A percentile compares a stretch with the other conserved stretches of the same genome.
Evolutionary conservation across 2,113 vertebrate genomes (phyloP).

Genomic region (Carettochelys insculpta): DNA sequence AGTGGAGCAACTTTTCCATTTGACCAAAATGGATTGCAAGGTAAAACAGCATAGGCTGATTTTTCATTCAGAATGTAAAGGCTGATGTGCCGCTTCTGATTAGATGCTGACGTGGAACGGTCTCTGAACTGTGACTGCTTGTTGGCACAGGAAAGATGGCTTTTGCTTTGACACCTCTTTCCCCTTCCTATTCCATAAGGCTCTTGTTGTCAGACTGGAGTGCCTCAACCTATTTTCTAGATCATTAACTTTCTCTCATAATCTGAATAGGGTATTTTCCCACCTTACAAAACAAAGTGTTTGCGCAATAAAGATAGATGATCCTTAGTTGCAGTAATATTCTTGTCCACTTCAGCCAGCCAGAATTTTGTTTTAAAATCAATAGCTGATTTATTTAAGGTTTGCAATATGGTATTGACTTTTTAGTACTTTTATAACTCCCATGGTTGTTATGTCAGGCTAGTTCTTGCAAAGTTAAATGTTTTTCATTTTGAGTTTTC

Average conservation of each 20-base stretch:
- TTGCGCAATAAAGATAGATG: not conserved
- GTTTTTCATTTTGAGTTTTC: slow-evolving; percentile 15
- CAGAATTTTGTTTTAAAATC: slow-evolving; percentile 35
- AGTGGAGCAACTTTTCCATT: not conserved
- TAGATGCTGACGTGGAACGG: not conserved
- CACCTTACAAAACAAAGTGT: not conserved
- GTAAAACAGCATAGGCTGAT: not conserved
- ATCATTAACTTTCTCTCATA: slow-evolving; percentile 30
- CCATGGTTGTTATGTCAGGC: slow-evolving; percentile 11
- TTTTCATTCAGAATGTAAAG: not conserved
- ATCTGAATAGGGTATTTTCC: not conserved
- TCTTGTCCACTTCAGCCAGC: slow-evolving; percentile 2
- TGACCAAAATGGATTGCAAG: not conserved
- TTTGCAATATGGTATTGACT: not conserved
- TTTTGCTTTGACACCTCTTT: not conserved
- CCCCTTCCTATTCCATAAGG: not conserved
- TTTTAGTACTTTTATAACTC: slow-evolving; percentile 27
- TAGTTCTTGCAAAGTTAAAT: not conserved
- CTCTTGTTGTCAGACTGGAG: not conserved
- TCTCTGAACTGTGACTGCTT: not conserved
- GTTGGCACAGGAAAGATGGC: not conserved
- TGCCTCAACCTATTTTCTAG: slow-evolving; percentile 23
- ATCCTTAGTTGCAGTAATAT: not conserved
- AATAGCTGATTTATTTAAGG: slow-evolving; percentile 40
- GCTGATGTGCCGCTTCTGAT: not conserved